Percentiles rank a stretch among this genome's conserved stretches.
Evolutionary conservation across 2,113 vertebrate genomes (phyloP).

Genomic region (Chionodraco myersi): DNA sequence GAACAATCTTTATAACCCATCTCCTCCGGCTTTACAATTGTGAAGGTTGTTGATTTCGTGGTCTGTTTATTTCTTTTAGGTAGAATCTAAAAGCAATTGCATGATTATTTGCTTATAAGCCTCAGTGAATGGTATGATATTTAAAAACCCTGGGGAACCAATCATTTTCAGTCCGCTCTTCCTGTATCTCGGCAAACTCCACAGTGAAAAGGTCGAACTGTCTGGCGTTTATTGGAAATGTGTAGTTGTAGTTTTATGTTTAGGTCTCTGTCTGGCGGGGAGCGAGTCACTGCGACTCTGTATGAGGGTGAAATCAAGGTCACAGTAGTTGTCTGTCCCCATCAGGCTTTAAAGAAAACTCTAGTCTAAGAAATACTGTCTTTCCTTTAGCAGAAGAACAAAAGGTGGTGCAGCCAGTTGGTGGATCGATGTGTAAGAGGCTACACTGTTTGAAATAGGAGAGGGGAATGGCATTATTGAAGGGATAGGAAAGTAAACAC

Average conservation of each 20-base stretch:
- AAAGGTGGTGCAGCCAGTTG: conserved; percentile 53
- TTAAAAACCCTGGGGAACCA: conserved; percentile 51
- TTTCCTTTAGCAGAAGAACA: conserved; percentile 58
- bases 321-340: conserved; percentile 67
- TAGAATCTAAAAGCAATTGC: conserved; percentile 33
- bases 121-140: conserved; percentile 47
- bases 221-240: conserved; percentile 64
- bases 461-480: conserved; percentile 49
- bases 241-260: conserved; percentile 65
- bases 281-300: conserved; percentile 38
- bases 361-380: conserved; percentile 48
- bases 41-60: neutral
- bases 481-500: conserved; percentile 23
- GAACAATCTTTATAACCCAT: neutral
- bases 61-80: too few species aligned
- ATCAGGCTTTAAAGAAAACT: conserved; percentile 70
- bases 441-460: conserved; percentile 43
- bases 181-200: conserved; percentile 40
- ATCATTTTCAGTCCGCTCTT: conserved; percentile 50
- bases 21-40: neutral
- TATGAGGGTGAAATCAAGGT: conserved; percentile 73
- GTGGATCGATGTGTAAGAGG: conserved; percentile 67
- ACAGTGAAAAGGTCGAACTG: conserved; percentile 71
- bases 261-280: conserved; percentile 52
- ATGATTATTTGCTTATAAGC: conserved; percentile 57